phyloP scores from a whole-genome alignment of 2,888 invertebrate genomes.

The Lamellibrachia columna region DNA sequence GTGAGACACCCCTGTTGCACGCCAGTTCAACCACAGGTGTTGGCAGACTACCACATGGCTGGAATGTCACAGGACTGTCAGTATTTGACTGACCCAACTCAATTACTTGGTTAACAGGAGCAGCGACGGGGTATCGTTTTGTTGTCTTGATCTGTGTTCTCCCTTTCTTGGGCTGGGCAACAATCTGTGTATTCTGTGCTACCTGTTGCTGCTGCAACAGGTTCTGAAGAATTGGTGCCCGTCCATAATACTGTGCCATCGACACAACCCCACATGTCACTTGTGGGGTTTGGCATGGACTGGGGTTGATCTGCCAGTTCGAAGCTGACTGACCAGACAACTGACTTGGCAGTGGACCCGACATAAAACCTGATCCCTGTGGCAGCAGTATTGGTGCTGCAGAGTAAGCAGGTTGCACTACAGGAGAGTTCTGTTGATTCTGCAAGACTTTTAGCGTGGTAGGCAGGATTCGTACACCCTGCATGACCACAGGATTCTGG shows the following conservation, averaged over 20 bases:
- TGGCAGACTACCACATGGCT: background rate
- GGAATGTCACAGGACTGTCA: background rate
- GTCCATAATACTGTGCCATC: no score
- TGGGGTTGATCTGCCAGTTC: no score
- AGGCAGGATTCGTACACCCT: background rate
- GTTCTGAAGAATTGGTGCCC: no score
- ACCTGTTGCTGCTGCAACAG: no score
- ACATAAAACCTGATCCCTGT: background rate
- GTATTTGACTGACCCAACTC: no score
- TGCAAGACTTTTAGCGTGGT: background rate
- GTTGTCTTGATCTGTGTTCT: no score
- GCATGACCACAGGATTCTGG: background rate
- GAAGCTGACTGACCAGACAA: background rate
- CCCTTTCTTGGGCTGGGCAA: no score
- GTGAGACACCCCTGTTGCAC: background rate
- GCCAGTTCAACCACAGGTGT: background rate
- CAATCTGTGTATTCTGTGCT: no score
- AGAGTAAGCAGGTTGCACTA: background rate
- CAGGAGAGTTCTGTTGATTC: background rate
- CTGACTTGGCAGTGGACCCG: background rate
- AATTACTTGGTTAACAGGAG: no score
- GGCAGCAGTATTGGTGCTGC: background rate
- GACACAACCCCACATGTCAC: no score
- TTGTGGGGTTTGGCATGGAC: no score
- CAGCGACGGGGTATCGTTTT: no score